Evolutionary conservation across 1,140 invertebrate genomes (phyloP), one percentile per base, ranked within the genome.

Genomic region (Oscheius sp.): DNA sequence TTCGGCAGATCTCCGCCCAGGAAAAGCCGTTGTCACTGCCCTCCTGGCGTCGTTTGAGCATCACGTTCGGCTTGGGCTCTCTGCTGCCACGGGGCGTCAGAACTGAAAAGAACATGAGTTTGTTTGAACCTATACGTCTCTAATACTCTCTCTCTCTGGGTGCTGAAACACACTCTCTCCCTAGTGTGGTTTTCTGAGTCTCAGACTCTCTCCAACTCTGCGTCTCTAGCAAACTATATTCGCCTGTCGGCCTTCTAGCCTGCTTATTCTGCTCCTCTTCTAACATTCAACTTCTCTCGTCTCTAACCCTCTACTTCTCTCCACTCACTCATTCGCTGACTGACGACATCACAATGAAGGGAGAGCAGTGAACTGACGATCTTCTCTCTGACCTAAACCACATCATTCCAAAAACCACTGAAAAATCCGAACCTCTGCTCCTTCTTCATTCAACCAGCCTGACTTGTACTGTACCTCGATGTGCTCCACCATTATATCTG

Each of bases 291-390:
- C n/a, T n/a, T n/a, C n/a, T n/a, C n/a, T n/a, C n/a, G n/a, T n/a
- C n/a, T n/a, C n/a, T n/a, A n/a, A n/a, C n/a, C n/a, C n/a, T n/a
- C n/a, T n/a, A n/a, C n/a, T n/a, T n/a, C n/a, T n/a, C n/a, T n/a
- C n/a, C n/a, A 68, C 46, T 13, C 10, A 28, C n/a, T 4, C 3
- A 68, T 68, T 67, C 49, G 29, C 2, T 38, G 28, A 0, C 20
- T 73, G n/a, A 71, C 46, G 15, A 32, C 18, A 1, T 52, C 28
- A 42, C 68, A 72, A 1, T 71, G 31, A 31, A 71, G 7, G 35
- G 68, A 68, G n/a, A 71, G 65, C 20, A 71, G 10, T 7, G 68
- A 32, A n/a, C 20, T 52, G 68, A 71, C 45, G 20, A 68, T 35
- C 3, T 31, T 13, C 23, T 28, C 34, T 4, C 68, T n/a, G n/a